Evolutionary conservation across 2,797 vertebrate genomes (phyloP).

Genomic region (Psittacula derbiana): DNA sequence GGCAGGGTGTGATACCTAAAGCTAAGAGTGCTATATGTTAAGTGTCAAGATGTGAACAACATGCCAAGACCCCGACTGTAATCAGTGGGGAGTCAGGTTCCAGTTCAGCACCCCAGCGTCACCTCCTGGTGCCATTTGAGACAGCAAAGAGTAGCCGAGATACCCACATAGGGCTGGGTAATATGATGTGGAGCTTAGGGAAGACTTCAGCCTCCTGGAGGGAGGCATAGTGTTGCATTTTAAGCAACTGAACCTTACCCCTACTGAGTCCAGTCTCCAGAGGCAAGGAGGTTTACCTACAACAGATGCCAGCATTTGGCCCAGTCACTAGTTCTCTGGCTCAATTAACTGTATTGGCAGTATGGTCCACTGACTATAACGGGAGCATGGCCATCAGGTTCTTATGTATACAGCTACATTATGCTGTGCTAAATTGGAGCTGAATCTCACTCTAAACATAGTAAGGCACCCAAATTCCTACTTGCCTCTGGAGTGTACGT

Average conservation of each 20-base stretch:
- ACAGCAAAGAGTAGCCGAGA: not conserved
- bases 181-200: not conserved
- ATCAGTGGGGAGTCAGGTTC: not conserved
- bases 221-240: not conserved
- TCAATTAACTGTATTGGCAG: not conserved
- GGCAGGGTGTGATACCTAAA: not conserved
- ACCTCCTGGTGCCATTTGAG: not conserved
- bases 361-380: not conserved
- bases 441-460: not conserved
- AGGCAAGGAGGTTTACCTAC: not conserved
- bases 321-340: not conserved
- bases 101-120: not conserved
- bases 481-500: rapidly evolving
- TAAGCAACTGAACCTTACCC: not conserved
- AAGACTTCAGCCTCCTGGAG: not conserved
- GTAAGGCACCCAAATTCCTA: rapidly evolving
- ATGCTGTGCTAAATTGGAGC: not conserved
- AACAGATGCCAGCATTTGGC: not conserved
- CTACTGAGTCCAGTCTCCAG: not conserved
- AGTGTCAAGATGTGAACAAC: not conserved
- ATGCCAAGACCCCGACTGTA: rapidly evolving
- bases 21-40: not conserved
- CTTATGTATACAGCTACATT: not conserved
- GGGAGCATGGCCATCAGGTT: not conserved
- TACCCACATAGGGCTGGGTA: not conserved